Percentiles rank a stretch among this genome's conserved stretches.
phyloP scores from a whole-genome alignment of 2,888 invertebrate species.

The Aphodius sticticus region DNA sequence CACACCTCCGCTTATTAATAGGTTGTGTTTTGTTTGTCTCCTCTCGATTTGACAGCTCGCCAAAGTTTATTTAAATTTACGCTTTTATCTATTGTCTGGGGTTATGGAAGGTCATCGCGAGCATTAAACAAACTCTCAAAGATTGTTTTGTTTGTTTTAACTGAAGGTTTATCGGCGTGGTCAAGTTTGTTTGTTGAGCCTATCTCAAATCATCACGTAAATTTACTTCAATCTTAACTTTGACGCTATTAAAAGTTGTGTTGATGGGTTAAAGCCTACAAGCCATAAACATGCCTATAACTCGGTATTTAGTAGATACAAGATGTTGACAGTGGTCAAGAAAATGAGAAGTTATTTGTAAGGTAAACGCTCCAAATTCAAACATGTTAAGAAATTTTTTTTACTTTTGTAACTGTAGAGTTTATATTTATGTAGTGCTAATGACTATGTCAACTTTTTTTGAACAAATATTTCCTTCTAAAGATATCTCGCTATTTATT shows the following conservation, averaged over 20 bases:
- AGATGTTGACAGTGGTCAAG: no score
- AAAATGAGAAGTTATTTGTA: no score
- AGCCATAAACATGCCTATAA: neutral
- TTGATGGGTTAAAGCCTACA: neutral
- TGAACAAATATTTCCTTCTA: no score
- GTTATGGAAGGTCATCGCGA: neutral
- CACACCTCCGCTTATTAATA: neutral
- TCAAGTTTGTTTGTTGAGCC: neutral
- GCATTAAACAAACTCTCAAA: neutral
- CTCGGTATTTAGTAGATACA: neutral
- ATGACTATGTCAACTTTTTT: no score
- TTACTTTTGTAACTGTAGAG: no score
- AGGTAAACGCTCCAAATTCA: no score
- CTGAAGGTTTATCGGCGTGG: no score
- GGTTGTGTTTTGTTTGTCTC: neutral
- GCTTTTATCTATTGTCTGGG: neutral
- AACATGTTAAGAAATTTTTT: no score
- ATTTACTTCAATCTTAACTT: no score
- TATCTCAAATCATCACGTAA: no score
- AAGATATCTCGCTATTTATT: no score
- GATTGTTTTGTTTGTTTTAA: neutral
- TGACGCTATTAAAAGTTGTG: neutral
- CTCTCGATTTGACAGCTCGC: neutral
- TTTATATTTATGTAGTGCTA: no score
- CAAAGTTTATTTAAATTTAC: neutral